phyloP scores from a whole-genome alignment of 2,888 invertebrate species.

The Anorthoa munda region DNA sequence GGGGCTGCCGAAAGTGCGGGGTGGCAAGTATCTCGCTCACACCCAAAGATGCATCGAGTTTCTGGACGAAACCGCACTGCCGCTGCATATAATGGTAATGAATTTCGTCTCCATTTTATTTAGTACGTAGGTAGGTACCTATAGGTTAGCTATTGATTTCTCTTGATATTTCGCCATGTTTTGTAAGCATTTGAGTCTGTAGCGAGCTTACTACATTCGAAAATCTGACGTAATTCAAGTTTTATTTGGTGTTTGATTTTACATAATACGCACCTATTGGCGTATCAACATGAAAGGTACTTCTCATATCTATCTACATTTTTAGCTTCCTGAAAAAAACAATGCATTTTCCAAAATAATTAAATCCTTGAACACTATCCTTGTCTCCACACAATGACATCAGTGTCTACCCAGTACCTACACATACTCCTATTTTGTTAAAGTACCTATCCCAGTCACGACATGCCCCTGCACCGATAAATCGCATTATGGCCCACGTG shows the following conservation, averaged over 20 bases:
- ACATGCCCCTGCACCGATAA: slow-evolving; percentile 88
- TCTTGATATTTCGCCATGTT: slow-evolving; percentile 48
- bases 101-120: slow-evolving; percentile 83
- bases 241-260: not conserved
- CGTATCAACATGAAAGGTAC: not conserved
- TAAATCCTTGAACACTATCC: slow-evolving; percentile 18
- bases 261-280: not conserved
- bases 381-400: slow-evolving; percentile 70
- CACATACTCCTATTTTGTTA: slow-evolving; percentile 75
- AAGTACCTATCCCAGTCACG: slow-evolving; percentile 85
- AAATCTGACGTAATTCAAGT: not conserved
- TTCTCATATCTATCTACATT: not conserved
- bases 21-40: slow-evolving; percentile 84
- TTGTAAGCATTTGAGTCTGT: slow-evolving; percentile 30
- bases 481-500: slow-evolving; percentile 90
- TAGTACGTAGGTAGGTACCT: slow-evolving; percentile 55
- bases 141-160: slow-evolving; percentile 58
- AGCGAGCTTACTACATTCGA: slow-evolving; percentile 4
- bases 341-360: not conserved
- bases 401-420: slow-evolving; percentile 62
- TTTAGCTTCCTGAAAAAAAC: slow-evolving; percentile 1
- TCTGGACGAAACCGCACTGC: slow-evolving; percentile 89
- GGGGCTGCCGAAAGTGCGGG: slow-evolving; percentile 82
- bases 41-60: slow-evolving; percentile 89
- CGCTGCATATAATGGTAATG: slow-evolving; percentile 85